Percentiles rank a stretch among this genome's conserved stretches.
Conservation (phyloP, 2,888 invertebrate genomes). For the Vesta saturnalis region DNA sequence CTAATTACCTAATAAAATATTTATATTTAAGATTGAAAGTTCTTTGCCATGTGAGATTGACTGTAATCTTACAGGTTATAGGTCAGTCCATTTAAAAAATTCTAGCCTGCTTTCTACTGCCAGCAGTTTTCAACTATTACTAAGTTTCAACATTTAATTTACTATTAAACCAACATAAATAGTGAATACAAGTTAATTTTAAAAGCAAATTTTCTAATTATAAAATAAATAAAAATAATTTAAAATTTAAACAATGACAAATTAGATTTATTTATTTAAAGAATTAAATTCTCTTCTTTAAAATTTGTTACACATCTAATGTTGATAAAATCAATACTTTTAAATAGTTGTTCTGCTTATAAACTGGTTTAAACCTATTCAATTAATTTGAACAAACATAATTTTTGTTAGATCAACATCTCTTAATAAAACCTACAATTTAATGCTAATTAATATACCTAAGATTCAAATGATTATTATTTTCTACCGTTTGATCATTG, state of each 20-base stretch:
- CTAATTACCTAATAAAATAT: neutral
- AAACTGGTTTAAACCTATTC: conserved; percentile 27
- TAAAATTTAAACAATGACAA: neutral
- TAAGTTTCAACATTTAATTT: conserved; percentile 20
- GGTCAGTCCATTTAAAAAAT: conserved; percentile 36
- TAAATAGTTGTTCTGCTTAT: conserved; percentile 34
- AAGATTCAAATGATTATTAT: conserved; percentile 5
- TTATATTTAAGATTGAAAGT: conserved; percentile 30
- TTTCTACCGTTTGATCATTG: neutral
- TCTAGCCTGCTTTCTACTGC: conserved; percentile 32
- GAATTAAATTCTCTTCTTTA: conserved; percentile 45
- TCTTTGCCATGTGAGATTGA: conserved; percentile 33
- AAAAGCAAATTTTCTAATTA: neutral
- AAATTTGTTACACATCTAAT: conserved; percentile 48
- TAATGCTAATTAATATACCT: conserved; percentile 8
- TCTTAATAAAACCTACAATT: conserved; percentile 8
- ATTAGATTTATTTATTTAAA: conserved; percentile 36
- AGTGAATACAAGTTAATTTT: conserved; percentile 10
- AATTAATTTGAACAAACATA: neutral
- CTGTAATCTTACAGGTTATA: conserved; percentile 28
- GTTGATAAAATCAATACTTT: conserved; percentile 35
- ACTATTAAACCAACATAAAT: conserved; percentile 18
- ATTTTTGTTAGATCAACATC: conserved; percentile 6
- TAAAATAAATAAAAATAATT: neutral
- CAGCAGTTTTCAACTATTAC: conserved; percentile 22